A percentile compares a stretch with the other conserved stretches of the same genome.
These are phyloP conservation scores for Hemibagrus guttatus DNA, from an alignment of 2,797 vertebrate genomes.

Conservation along the genomic window DNA sequence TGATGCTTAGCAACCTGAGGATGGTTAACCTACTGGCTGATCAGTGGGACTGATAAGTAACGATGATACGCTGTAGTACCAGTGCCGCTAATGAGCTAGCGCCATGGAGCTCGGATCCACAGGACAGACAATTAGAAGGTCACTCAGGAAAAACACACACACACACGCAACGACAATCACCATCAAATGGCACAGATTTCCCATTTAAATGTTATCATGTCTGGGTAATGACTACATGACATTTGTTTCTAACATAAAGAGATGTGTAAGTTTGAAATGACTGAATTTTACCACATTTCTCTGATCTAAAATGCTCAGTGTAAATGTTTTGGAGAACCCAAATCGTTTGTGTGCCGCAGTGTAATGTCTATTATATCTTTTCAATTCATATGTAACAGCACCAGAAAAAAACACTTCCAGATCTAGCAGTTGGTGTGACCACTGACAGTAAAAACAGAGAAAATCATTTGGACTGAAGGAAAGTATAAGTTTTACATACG, in stretches of 20 bases:
- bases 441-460: background rate
- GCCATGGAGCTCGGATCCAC: slow-evolving; percentile 53
- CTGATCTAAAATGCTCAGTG: background rate
- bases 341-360: background rate
- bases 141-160: slow-evolving; percentile 20
- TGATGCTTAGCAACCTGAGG: slow-evolving; percentile 53
- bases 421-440: background rate
- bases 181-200: background rate
- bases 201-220: slow-evolving; percentile 19
- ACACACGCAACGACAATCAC: no score
- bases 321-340: background rate
- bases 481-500: slow-evolving; percentile 78
- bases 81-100: slow-evolving; percentile 59
- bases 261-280: background rate
- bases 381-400: background rate
- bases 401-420: background rate
- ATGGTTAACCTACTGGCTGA: slow-evolving; percentile 52
- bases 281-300: background rate
- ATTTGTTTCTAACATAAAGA: background rate
- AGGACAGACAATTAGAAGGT: slow-evolving; percentile 54
- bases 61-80: slow-evolving; percentile 36
- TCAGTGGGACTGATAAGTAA: slow-evolving; percentile 53
- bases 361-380: background rate
- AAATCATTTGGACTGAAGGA: slow-evolving; percentile 17
- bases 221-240: background rate